Evolutionary conservation across 2,888 invertebrate genomes (phyloP), one percentile per base, ranked within the genome.

Genomic region (Mythimna loreyi): DNA sequence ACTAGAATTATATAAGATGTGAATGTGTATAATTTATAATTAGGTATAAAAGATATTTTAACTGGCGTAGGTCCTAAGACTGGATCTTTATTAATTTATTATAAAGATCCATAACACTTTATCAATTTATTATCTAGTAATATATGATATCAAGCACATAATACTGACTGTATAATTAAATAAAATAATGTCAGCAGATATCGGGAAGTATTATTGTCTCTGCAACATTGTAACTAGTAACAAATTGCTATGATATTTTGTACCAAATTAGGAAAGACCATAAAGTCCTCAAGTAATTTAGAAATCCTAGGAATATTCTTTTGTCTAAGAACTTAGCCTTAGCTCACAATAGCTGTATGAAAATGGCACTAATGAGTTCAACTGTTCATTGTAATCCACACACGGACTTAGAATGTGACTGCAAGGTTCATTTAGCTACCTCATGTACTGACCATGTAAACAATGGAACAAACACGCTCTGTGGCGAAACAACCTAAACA

Each of bases 381-480:
- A 78, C 63, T 74, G 55, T 82, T 75, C 81, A 74, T 84, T 77
- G 71, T 78, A 78, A 75, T 73, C 62, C 59, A 75, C 68, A 64
- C 62, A 61, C 56, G 64, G 74, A 49, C 63, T 62, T 74, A 73
- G 78, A 82, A 78, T 80, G 73, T 61, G 55, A 72, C 78, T 84
- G 73, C 83, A 83, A 83, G 80, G 83, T 75, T 76, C 78, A 80
- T 69, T 72, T 72, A 53, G 66, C 75, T 82, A 67, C 73, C 71
- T 63, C 43, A 52, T 72, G 65, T 67, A 70, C 73, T 64, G 72
- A 49, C 63, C 65, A 76, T 72, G 72, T 76, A 82, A 82, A 84
- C 81, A 82, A 84, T 84, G 67, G 72, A 79, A 84, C 77, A 74
- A 73, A 67, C 70, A 71, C 53, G 67, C 53, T 28, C 56, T 69